Evolutionary conservation across 2,113 vertebrate genomes (phyloP).

Genomic region (Cynocephalus volans): DNA sequence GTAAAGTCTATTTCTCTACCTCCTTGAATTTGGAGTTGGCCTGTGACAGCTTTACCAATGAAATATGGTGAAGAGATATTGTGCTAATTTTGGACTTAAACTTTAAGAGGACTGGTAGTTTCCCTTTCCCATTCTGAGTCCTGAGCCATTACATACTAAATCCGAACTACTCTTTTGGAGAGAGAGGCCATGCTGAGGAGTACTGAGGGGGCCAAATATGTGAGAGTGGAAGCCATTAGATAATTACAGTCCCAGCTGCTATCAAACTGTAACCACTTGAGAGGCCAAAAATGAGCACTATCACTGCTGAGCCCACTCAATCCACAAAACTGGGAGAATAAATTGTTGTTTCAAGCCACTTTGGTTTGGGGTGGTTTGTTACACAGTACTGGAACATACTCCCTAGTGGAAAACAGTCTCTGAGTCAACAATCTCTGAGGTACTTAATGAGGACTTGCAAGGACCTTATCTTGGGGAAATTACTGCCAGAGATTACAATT

Average conservation of each 20-base stretch:
- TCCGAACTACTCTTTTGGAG: not conserved
- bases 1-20: not conserved
- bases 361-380: not conserved
- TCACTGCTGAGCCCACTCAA: not conserved
- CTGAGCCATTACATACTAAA: not conserved
- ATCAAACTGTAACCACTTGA: not conserved
- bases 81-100: not conserved
- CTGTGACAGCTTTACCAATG: not conserved
- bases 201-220: not conserved
- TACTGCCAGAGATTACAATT: not conserved
- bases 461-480: not conserved
- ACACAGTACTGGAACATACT: not conserved
- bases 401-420: not conserved
- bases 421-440: not conserved
- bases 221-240: not conserved
- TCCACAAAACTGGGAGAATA: not conserved
- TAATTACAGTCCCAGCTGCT: not conserved
- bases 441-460: constrained; percentile 12
- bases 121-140: not conserved
- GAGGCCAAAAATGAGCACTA: not conserved
- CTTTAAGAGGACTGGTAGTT: not conserved
- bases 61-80: not conserved
- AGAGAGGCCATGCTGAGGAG: not conserved
- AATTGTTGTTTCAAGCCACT: not conserved
- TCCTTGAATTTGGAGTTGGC: not conserved